These are phyloP conservation scores for Pseudocheirus occidentalis DNA, from an alignment of 2,797 vertebrate species.

Conservation along the genomic window DNA sequence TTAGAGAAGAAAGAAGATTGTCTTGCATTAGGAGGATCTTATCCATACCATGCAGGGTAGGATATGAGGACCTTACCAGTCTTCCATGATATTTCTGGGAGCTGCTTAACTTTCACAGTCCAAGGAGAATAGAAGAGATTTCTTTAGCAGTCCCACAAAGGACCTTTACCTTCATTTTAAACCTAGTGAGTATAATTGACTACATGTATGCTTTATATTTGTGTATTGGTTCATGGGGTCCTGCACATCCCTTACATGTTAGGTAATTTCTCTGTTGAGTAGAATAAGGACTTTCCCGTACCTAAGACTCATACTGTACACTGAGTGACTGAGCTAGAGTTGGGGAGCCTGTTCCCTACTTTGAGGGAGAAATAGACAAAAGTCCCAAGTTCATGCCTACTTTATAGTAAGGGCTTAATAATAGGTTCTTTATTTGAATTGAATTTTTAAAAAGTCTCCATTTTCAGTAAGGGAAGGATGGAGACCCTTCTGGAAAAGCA, in stretches of 20 bases:
- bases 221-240: not conserved
- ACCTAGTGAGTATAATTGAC: not conserved
- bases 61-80: not conserved
- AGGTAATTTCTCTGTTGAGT: not conserved
- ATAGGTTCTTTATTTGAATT: not conserved
- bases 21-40: not conserved
- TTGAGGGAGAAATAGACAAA: not conserved
- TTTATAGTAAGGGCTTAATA: not conserved
- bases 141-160: not conserved
- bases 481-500: not conserved
- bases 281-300: not conserved
- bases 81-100: not conserved
- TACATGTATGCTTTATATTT: not conserved
- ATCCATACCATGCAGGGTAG: not conserved
- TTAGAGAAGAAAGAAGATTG: not conserved
- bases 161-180: not conserved
- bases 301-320: not conserved
- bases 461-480: not conserved
- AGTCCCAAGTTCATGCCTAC: not conserved
- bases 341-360: not conserved
- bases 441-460: not conserved
- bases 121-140: not conserved
- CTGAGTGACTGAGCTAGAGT: not conserved
- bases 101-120: not conserved
- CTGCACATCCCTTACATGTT: not conserved